Base-by-base conservation (phyloP, 2,797 vertebrate species). In the Uromys caudimaculatus region DNA sequence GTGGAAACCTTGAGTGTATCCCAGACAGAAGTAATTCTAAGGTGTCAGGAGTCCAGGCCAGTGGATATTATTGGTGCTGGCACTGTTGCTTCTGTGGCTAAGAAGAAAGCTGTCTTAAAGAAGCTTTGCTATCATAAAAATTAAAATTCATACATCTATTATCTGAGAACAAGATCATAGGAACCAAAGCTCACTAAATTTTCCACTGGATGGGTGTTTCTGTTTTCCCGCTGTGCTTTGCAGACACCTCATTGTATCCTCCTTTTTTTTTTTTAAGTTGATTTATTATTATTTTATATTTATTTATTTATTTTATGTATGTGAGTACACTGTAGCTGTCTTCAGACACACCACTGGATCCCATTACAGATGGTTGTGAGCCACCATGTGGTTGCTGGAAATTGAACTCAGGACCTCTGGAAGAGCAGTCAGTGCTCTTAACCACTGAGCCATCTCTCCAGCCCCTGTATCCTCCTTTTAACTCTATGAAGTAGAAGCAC, bases 111-210 rank as follows among this genome's bases (percentile, higher is more conserved):
- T 90, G 76, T 73, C 52, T 87, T 91, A 92, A 92, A 91, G 27
- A 93, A 64, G 24, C 92, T 95, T 92, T 81, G 67, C 88, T 69
- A 10, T 85, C 52, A 52, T 60, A 91, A 47, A 91, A 94, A 91
- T 78, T 54, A 85, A 90, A 90, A 60, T 50, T 17, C 44, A 78
- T 35, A 88, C 23, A 54, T 21, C 38, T 85, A 47, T 71, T 50
- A 29, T 81, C 92, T 95, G 56, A 71, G n/a, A 44, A 47, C 77
- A 76, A 24, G 77, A 73, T 52, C 58, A 71, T 58, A 81, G 60
- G 58, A 56, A 71, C 83, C 35, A 38, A 93, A 82, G 35, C 50
- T 92, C 35, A 23, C 38, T 83, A 17, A n/a, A 54, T 41, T 73
- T 82, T 93, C 19, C 64, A 82, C 44, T 86, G 32, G 19, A 29